A percentile compares a stretch with the other conserved stretches of the same genome.
Evolutionary conservation across 1,140 invertebrate species (phyloP).

Genomic region (Aphaenogaster rudis): DNA sequence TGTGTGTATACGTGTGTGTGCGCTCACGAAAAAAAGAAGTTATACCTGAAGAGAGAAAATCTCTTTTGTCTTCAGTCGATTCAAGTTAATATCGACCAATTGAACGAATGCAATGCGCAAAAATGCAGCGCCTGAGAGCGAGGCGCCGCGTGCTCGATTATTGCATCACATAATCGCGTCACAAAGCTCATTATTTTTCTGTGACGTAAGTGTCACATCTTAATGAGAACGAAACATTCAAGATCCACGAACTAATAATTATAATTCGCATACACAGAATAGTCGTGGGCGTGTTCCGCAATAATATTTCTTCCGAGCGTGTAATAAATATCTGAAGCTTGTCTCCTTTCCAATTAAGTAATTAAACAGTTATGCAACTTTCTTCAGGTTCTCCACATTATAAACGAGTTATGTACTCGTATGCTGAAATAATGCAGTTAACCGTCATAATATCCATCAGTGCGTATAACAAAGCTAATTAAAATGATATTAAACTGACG

Average conservation of each 20-base stretch:
- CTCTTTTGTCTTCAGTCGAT: constrained; percentile 63
- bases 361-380: constrained; percentile 40
- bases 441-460: constrained; percentile 43
- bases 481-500: constrained; percentile 53
- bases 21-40: constrained; percentile 61
- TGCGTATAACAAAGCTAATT: constrained; percentile 51
- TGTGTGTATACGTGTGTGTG: constrained; percentile 60
- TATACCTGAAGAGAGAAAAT: constrained; percentile 60
- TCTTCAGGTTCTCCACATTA: constrained; percentile 23
- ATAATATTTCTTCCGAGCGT: not conserved
- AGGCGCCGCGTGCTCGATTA: not conserved
- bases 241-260: not conserved
- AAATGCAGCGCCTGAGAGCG: constrained; percentile 26
- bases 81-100: constrained; percentile 75
- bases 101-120: constrained; percentile 45
- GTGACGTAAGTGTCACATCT: not conserved
- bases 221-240: not conserved
- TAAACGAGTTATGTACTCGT: constrained; percentile 41
- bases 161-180: constrained; percentile 9
- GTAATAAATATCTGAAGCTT: constrained; percentile 23
- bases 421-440: constrained; percentile 50
- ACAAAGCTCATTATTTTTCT: constrained; percentile 14
- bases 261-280: not conserved
- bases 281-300: not conserved
- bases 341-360: constrained; percentile 25